Percentiles rank a stretch among this genome's conserved stretches.
These are phyloP conservation scores for Spondyliosoma cantharus DNA, from an alignment of 2,797 vertebrate genomes.

Conservation along the genomic window DNA sequence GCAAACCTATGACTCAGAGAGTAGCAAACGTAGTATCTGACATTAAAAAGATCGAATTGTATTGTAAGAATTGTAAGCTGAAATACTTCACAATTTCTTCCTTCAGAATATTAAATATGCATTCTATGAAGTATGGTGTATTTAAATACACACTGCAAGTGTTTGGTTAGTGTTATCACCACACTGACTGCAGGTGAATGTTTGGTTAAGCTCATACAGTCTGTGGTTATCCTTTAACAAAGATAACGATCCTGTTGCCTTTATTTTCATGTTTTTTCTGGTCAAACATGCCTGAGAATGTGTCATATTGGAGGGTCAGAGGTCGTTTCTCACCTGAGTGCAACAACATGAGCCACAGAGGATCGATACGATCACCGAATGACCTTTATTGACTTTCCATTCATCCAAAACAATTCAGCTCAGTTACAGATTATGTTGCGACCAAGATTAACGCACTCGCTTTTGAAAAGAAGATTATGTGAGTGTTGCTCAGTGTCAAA, in stretches of 20 bases:
- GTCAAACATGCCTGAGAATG: constrained; percentile 47
- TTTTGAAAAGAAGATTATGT: not conserved
- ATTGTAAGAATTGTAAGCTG: not conserved
- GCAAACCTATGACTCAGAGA: not conserved
- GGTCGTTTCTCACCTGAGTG: constrained; percentile 18
- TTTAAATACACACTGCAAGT: not conserved
- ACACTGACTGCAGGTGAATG: constrained; percentile 5
- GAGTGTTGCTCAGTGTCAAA: not conserved
- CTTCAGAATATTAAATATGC: too few species aligned
- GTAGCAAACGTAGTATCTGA: not conserved
- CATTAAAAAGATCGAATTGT: not conserved
- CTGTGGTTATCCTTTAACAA: constrained; percentile 35
- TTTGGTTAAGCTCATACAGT: constrained; percentile 38
- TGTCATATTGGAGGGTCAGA: constrained; percentile 34
- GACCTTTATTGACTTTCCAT: not conserved
- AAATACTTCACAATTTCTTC: not conserved
- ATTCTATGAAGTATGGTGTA: not conserved
- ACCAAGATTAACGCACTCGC: not conserved
- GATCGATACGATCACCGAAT: not conserved
- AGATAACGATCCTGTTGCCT: constrained; percentile 20
- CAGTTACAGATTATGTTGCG: not conserved
- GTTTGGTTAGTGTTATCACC: not conserved
- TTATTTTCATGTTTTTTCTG: constrained; percentile 7
- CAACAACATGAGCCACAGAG: not conserved
- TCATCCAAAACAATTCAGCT: not conserved